These are phyloP conservation scores for Sminthopsis crassicaudata DNA, from an alignment of 2,113 vertebrate species.

Conservation along the genomic window DNA sequence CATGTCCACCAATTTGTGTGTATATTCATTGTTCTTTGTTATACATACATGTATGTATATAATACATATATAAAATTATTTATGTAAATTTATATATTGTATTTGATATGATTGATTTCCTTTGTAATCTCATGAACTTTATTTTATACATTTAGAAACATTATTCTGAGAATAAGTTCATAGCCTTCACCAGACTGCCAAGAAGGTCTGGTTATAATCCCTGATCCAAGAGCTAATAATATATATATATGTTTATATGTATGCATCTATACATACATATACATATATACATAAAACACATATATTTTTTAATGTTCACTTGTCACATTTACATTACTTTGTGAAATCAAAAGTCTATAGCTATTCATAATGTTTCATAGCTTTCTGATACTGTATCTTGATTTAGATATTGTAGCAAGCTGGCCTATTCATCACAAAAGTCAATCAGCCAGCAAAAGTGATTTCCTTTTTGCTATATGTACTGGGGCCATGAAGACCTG, in stretches of 20 bases:
- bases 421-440: not conserved
- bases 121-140: not conserved
- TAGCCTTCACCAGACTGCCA: not conserved
- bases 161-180: not conserved
- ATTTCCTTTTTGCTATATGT: constrained; percentile 49
- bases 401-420: constrained; percentile 5
- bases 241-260: not conserved
- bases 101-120: not conserved
- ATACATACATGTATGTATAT: not conserved
- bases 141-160: not conserved
- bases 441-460: not conserved
- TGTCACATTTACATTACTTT: constrained; percentile 21
- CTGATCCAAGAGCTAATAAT: not conserved
- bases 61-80: not conserved
- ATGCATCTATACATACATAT: not conserved
- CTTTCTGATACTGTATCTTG: not conserved
- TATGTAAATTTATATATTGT: not conserved
- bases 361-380: constrained; percentile 14
- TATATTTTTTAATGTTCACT: not conserved
- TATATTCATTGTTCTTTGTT: not conserved
- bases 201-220: not conserved
- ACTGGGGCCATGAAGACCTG: not conserved
- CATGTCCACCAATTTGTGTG: not conserved
- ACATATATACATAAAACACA: not conserved
- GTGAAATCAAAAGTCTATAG: not conserved